phyloP scores from a whole-genome alignment of 2,113 vertebrate genomes.

The Oreochromis tanganicae region DNA sequence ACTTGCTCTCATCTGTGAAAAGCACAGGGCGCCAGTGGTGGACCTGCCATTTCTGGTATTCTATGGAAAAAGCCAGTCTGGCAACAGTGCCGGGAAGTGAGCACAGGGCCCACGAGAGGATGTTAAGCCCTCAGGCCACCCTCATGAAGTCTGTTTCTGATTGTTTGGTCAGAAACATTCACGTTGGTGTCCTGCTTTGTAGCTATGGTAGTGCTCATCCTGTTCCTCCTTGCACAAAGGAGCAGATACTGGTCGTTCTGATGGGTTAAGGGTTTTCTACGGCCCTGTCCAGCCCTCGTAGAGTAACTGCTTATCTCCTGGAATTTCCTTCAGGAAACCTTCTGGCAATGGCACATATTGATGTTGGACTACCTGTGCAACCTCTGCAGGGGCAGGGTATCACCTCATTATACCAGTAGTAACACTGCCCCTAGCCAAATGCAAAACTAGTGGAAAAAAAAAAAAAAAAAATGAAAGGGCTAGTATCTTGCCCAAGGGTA shows the following conservation, averaged over 20 bases:
- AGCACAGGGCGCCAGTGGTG: rapidly evolving
- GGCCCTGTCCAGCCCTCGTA: rapidly evolving
- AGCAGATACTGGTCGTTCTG: background rate
- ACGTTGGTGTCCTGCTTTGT: background rate
- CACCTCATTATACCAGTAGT: background rate
- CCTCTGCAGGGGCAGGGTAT: rapidly evolving
- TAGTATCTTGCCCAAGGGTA: background rate
- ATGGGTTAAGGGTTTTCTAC: background rate
- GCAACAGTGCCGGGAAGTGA: background rate
- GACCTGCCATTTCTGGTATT: background rate
- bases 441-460: background rate
- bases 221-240: background rate
- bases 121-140: background rate
- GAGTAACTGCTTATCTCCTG: rapidly evolving
- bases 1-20: background rate
- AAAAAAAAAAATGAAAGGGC: too few species aligned
- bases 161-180: background rate
- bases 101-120: background rate
- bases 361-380: background rate
- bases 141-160: background rate
- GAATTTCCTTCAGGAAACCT: background rate
- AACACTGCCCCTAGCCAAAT: background rate
- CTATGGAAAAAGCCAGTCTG: background rate
- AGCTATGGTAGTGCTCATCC: background rate
- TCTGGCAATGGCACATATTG: background rate